Evolutionary conservation across 2,888 invertebrate genomes (phyloP), one percentile per base, ranked within the genome.

Genomic region (Aelia acuminata): DNA sequence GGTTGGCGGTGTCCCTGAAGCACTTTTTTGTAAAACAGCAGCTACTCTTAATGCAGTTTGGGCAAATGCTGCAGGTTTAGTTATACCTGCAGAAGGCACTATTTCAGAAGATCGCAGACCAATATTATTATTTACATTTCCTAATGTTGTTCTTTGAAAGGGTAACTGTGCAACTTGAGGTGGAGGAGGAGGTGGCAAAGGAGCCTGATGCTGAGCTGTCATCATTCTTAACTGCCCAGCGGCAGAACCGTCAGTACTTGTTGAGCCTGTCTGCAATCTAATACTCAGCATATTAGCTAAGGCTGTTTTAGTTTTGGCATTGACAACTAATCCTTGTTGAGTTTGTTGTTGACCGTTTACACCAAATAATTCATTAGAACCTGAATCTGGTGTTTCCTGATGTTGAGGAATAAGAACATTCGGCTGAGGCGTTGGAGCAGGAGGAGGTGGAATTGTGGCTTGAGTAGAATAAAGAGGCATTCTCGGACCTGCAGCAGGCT

Each of bases 221-320:
- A 97, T 96, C 91, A 97, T 92, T 90, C 97, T 95, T 90, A 92
- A 91, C 90, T 93, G 93, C 18, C 94, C 92, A 90, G 93, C 93
- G 8, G 93, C 93, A 88, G 93, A 93, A n/a, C 93, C 93, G 85
- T 93, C 93, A 5, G 87, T 88, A 35, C 86, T 88, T 15, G 88
- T 49, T 31, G 88, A 88, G n/a, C 93, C 92, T 11, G 92, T 92
- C 91, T 96, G 95, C 89, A 96, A 92, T 85, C 98, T 94, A 91
- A 95, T 98, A 91, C 96, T 98, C 89, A 98, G 93, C 96, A 98
- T 97, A 92, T 98, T 98, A 26, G 98, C 98, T 89, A 99, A 93
- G 0, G 98, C 98, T 0, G 98, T 98, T 93, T 98, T 99, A 5
- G 98, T 97, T 93, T 97, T 97, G 0, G 96, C 95, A 91, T 96